phyloP scores from a whole-genome alignment of 1,140 invertebrate genomes.

The Lordiphosa collinella region DNA sequence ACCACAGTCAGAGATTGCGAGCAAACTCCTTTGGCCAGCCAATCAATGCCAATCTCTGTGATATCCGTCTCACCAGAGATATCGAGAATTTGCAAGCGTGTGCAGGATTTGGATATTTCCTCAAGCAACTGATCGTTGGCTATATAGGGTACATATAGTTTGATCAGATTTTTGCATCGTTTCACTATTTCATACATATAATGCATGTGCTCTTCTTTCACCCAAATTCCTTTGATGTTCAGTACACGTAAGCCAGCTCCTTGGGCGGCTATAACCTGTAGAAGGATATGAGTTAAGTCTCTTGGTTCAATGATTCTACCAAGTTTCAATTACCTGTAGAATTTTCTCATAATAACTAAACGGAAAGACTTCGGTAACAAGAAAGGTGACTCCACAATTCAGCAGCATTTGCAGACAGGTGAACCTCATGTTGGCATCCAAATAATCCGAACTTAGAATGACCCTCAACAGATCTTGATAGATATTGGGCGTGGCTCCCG shows the following conservation, averaged over 20 bases:
- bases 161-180: conserved; percentile 81
- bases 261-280: conserved; percentile 82
- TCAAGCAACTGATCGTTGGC: conserved; percentile 85
- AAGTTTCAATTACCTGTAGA: conserved; percentile 81
- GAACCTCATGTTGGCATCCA: conserved; percentile 84
- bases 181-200: conserved; percentile 83
- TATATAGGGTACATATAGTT: conserved; percentile 84
- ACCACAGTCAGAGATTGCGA: conserved; percentile 82
- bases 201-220: conserved; percentile 83
- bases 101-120: conserved; percentile 81
- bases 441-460: conserved; percentile 83
- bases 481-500: conserved; percentile 82
- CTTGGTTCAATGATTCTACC: too few relatives aligned
- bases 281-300: not conserved
- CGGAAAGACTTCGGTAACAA: conserved; percentile 85
- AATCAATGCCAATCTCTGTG: conserved; percentile 82
- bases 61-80: conserved; percentile 85
- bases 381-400: conserved; percentile 82
- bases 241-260: conserved; percentile 82
- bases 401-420: conserved; percentile 83
- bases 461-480: conserved; percentile 84
- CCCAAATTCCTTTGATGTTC: conserved; percentile 86
- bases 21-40: conserved; percentile 79
- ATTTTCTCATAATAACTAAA: conserved; percentile 84
- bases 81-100: conserved; percentile 82